phyloP scores from a whole-genome alignment of 2,888 invertebrate species.

The Erebia palarica region DNA sequence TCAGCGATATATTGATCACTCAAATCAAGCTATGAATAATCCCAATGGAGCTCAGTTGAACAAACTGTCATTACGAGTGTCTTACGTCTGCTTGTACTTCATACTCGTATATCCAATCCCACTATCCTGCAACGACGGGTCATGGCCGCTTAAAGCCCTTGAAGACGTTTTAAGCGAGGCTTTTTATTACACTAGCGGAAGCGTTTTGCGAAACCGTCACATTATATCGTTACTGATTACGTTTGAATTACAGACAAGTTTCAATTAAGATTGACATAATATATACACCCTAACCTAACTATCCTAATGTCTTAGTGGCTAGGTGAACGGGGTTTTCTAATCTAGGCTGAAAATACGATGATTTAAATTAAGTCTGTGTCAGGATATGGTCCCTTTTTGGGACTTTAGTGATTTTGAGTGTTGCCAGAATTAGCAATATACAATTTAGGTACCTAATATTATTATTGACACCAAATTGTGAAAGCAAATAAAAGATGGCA shows the following conservation, averaged over 20 bases:
- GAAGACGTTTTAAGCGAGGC: slow-evolving; percentile 68
- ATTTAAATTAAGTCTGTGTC: too few species aligned
- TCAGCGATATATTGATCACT: slow-evolving; percentile 38
- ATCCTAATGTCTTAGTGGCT: too few species aligned
- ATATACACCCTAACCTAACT: too few species aligned
- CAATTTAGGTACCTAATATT: too few species aligned
- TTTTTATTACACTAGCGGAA: slow-evolving; percentile 63
- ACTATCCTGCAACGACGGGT: slow-evolving; percentile 63
- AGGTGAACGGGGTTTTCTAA: too few species aligned
- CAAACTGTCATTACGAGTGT: slow-evolving; percentile 50
- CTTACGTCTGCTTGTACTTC: slow-evolving; percentile 40
- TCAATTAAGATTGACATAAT: too few species aligned
- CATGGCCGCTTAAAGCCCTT: slow-evolving; percentile 81
- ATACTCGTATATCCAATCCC: slow-evolving; percentile 54
- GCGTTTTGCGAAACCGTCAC: slow-evolving; percentile 42
- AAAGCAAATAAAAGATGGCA: too few species aligned
- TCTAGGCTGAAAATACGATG: too few species aligned
- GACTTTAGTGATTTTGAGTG: too few species aligned
- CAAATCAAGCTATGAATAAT: slow-evolving; percentile 45
- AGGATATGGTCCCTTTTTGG: too few species aligned
- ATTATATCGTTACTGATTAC: background rate
- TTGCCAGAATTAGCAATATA: too few species aligned
- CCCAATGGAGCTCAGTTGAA: slow-evolving; percentile 48
- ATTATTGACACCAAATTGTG: too few species aligned
- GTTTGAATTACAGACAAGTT: background rate